Conservation (phyloP, 2,797 vertebrate genomes). For the Luscinia luscinia region DNA sequence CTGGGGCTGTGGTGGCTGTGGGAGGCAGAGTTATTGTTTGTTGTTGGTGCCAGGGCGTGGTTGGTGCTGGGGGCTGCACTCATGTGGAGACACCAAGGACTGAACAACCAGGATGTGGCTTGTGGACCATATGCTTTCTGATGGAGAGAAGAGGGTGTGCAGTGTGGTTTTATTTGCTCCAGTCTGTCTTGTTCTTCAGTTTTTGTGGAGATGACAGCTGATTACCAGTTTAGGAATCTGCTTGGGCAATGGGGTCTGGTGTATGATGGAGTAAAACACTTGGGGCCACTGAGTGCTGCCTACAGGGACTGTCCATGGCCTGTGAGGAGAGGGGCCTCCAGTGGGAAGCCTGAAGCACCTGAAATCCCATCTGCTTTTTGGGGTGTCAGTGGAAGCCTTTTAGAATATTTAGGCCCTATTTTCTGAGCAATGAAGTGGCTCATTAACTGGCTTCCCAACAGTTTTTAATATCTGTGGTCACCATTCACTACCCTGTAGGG, state of each 20-base stretch:
- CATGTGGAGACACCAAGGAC: neutral
- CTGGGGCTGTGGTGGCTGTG: neutral
- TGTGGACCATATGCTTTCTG: neutral
- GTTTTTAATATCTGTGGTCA: neutral
- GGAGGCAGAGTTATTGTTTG: neutral
- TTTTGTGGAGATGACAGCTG: neutral
- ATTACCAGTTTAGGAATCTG: neutral
- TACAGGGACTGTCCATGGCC: neutral
- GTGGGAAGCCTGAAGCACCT: neutral
- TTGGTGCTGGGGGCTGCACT: neutral
- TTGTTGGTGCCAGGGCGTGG: neutral
- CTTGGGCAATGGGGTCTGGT: neutral
- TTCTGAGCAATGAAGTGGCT: neutral
- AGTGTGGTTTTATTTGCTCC: neutral
- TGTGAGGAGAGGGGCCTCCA: neutral
- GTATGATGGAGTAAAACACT: neutral
- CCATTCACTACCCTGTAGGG: neutral
- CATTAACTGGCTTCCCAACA: neutral
- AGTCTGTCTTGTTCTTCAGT: neutral
- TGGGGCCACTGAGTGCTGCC: neutral
- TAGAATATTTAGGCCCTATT: neutral
- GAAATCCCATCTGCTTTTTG: neutral
- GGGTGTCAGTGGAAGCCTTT: neutral
- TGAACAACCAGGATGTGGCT: slow-evolving; percentile 30
- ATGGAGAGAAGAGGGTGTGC: neutral